Evolutionary conservation across 1,140 invertebrate genomes (phyloP).

Genomic region (Neodiprion virginianus): DNA sequence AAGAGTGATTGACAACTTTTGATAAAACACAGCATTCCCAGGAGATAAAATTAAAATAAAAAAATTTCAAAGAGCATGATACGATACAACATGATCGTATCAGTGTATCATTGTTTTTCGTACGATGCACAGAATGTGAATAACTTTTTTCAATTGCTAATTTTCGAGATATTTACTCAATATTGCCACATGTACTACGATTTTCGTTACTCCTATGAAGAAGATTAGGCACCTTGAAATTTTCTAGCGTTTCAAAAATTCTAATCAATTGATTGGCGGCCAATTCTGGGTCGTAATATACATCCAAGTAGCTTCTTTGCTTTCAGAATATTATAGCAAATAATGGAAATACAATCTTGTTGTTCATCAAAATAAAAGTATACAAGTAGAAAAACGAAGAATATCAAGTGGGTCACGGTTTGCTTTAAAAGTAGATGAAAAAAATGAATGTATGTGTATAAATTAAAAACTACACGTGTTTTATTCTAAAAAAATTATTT

Average conservation of each 20-base stretch:
- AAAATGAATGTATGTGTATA: background rate
- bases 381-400: background rate
- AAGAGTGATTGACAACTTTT: no score
- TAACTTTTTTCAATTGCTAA: background rate
- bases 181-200: background rate
- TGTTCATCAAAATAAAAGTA: background rate
- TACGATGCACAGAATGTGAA: background rate
- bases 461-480: background rate
- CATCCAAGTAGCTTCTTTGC: background rate
- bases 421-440: background rate
- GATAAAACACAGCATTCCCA: no score
- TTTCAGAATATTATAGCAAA: background rate
- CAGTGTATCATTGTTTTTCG: background rate
- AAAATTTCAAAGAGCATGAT: no score
- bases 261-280: background rate
- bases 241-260: background rate
- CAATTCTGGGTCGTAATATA: background rate
- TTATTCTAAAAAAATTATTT: slow-evolving; percentile 1
- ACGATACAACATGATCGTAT: no score
- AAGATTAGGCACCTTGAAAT: no score
- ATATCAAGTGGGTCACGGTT: background rate
- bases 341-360: background rate
- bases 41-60: no score
- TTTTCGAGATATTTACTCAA: background rate
- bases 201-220: no score